Evolutionary conservation across 92 coral and sea anemone species (phyloP).

Genomic region (Ricordea florida): DNA sequence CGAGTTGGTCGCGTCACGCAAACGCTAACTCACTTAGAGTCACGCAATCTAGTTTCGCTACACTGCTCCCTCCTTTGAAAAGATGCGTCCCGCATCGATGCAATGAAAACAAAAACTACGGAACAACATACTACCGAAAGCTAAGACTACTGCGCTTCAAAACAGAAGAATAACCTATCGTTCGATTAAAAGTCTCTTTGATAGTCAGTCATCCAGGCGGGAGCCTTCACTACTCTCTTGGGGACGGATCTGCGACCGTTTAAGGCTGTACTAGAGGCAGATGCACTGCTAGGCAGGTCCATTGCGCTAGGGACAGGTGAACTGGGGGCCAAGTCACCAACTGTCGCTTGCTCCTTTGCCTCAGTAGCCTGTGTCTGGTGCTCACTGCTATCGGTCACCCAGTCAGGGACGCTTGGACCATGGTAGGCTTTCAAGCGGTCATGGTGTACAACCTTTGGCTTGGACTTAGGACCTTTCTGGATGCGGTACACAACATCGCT

Average conservation of each 20-base stretch:
- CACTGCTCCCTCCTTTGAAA: neutral
- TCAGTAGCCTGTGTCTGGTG: neutral
- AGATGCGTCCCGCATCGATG: slow-evolving; percentile 5
- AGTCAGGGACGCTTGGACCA: slow-evolving; percentile 6
- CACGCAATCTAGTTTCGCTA: too few species aligned
- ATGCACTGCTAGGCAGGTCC: too few species aligned
- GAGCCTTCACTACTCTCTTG: too few species aligned
- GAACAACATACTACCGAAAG: neutral
- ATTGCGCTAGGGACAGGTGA: too few species aligned
- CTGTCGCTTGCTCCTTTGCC: neutral
- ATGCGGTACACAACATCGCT: slow-evolving; percentile 18
- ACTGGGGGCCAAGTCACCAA: too few species aligned
- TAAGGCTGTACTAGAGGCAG: too few species aligned
- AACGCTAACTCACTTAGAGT: too few species aligned
- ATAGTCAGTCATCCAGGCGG: too few species aligned
- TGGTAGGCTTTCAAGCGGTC: slow-evolving; percentile 37
- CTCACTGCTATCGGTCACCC: slow-evolving; percentile 1
- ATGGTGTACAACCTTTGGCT: slow-evolving; percentile 39
- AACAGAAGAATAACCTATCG: neutral
- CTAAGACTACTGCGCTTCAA: neutral
- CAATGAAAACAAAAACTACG: neutral
- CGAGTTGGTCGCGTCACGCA: too few species aligned
- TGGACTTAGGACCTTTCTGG: slow-evolving; percentile 6
- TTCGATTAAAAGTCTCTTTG: too few species aligned
- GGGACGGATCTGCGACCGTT: too few species aligned